Base-by-base conservation (phyloP, 2,797 vertebrate genomes). In the Schizopygopsis malacanthus region DNA sequence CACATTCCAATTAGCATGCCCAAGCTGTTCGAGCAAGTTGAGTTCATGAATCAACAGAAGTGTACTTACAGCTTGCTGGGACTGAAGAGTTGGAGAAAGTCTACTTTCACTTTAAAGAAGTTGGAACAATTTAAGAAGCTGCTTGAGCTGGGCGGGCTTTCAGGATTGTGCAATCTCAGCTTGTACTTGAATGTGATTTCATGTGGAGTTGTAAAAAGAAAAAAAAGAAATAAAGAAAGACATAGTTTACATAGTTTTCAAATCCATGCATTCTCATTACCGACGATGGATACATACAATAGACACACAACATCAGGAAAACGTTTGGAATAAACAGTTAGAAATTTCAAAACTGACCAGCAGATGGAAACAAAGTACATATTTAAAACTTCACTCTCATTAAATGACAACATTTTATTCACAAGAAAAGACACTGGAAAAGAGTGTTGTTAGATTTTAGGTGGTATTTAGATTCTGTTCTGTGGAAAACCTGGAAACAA, bases 81-180 rank as follows among this genome's bases (percentile, higher is more conserved):
- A 33, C 12, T 70, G 86, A 52, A 84, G 82, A 88, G 37, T 22
- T 76, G 87, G 78, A 78, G 72, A 82, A 67, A 56, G 75, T 81
- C 63, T 65, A 25, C 85, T 90, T 89, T 88, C 88, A 88, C 86
- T 89, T 85, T 65, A 9, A 86, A 77, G 61, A 84, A 83, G 70
- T 43, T 84, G 25, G 13, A 37, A 37, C 10, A 52, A 56, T 16
- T 67, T 72, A 50, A 63, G 45, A 22, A 25, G 25, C 9, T 41
- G 8, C 50, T 63, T 10, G 11, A 18, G 33, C 4, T 22, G 73
- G 85, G 82, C 59, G 73, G 87, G 43, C 37, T 84, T 85, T 81
- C 28, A 73, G 45, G 67, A 65, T 81, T 85, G 84, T 16, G 67
- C 45, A 85, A 85, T 80, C 25, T 79, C 33, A 15, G 67, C 33